A percentile compares a stretch with the other conserved stretches of the same genome.
phyloP scores from a whole-genome alignment of 2,113 vertebrate species.

The Sporophila hypoxantha region DNA sequence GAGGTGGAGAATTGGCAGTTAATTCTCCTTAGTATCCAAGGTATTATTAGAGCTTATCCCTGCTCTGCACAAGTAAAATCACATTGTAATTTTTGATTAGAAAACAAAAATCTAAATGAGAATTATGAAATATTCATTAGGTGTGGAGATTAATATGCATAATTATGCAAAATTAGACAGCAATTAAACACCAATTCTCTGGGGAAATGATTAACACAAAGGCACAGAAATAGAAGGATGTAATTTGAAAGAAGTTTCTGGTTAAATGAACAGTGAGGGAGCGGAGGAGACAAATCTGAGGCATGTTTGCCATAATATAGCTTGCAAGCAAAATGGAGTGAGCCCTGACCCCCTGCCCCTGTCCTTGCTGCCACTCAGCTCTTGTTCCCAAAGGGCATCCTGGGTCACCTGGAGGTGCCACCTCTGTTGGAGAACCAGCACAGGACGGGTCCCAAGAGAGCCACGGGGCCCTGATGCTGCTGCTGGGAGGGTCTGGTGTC shows the following conservation, averaged over 20 bases:
- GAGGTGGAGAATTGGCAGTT: conserved; percentile 60
- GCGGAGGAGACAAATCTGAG: not conserved
- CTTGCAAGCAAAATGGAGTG: not conserved
- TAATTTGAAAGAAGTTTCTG: conserved; percentile 66
- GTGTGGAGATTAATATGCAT: conserved; percentile 88
- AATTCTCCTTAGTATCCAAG: conserved; percentile 58
- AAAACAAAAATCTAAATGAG: conserved; percentile 86
- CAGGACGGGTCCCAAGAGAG: not conserved
- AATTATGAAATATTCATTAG: conserved; percentile 93
- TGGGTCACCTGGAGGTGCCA: not conserved
- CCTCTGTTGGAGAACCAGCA: not conserved
- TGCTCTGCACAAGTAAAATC: conserved; percentile 50
- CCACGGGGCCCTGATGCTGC: not conserved
- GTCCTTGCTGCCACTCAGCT: not conserved
- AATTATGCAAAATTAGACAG: conserved; percentile 93
- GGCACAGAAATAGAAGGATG: conserved; percentile 56
- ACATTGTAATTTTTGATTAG: conserved; percentile 82
- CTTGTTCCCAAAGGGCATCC: not conserved
- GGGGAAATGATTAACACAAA: conserved; percentile 65
- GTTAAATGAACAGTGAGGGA: conserved; percentile 53
- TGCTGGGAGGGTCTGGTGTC: not conserved
- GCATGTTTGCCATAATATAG: conserved; percentile 48
- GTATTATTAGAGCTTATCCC: conserved; percentile 60
- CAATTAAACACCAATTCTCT: conserved; percentile 84
- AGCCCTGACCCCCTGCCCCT: not conserved